These are phyloP conservation scores for Sebastes diploproa DNA, from an alignment of 2,797 vertebrate species.

Conservation along the genomic window DNA sequence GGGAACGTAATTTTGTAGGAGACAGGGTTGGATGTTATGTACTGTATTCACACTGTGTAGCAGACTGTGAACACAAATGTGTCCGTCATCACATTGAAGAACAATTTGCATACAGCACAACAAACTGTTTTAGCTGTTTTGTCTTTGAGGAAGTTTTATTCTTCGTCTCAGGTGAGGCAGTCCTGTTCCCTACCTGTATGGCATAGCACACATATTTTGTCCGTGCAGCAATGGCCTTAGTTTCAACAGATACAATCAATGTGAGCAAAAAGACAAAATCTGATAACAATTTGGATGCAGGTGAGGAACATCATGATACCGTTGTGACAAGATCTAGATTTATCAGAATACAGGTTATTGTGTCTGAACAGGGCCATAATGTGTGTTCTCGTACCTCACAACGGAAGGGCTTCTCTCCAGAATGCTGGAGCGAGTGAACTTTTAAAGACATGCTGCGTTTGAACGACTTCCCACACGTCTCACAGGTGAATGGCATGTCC, in stretches of 20 bases:
- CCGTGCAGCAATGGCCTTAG: not conserved
- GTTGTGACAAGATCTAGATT: not conserved
- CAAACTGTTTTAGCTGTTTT: not conserved
- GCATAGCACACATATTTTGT: not conserved
- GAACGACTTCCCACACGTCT: constrained; percentile 98
- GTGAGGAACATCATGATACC: not conserved
- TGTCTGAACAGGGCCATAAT: not conserved
- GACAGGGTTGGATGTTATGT: not conserved
- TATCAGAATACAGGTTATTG: not conserved
- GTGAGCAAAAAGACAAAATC: not conserved
- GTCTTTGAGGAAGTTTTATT: not conserved
- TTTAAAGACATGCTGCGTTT: constrained; percentile 99
- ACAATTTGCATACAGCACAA: not conserved
- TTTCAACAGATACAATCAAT: not conserved
- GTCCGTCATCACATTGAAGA: not conserved
- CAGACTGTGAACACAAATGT: not conserved
- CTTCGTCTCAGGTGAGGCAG: not conserved
- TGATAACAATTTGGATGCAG: not conserved
- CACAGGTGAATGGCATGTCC: constrained; percentile 99
- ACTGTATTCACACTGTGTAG: not conserved
- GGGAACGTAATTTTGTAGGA: too few relatives aligned
- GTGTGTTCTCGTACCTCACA: constrained; percentile 89
- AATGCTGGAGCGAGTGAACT: constrained; percentile 97
- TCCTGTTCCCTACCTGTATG: not conserved
- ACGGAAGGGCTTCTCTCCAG: constrained; percentile 97